Evolutionary conservation across 30 jellyfish, hydroid and myxozoan genomes (phyloP).

Genomic region (Pelagia noctiluca): DNA sequence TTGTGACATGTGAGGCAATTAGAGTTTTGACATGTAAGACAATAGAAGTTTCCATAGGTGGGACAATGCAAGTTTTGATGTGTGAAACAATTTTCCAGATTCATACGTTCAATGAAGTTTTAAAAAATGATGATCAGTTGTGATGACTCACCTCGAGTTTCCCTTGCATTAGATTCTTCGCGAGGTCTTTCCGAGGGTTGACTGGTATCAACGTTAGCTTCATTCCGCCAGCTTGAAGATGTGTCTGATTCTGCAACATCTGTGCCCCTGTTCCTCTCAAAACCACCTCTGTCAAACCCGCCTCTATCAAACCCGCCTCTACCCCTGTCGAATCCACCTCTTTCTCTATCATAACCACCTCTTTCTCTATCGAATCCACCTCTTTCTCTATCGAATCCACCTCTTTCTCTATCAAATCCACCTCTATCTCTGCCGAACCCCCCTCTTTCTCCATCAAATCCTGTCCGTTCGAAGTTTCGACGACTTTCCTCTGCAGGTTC

Average conservation of each 20-base stretch:
- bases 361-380: constrained; percentile 62
- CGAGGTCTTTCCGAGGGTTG: too few species aligned
- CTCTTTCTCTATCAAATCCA: constrained; percentile 35
- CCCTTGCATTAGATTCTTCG: constrained; percentile 43
- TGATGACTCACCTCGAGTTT: too few species aligned
- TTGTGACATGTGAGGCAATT: too few species aligned
- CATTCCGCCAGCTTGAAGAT: constrained; percentile 80
- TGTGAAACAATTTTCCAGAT: too few species aligned
- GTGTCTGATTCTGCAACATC: constrained; percentile 61
- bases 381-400: constrained; percentile 38
- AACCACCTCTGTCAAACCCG: constrained; percentile 36
- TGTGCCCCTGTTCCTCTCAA: constrained; percentile 24
- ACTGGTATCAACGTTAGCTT: too few species aligned
- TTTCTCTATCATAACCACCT: constrained; percentile 35
- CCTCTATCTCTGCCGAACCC: constrained; percentile 47
- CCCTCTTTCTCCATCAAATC: constrained; percentile 52
- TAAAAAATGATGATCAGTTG: too few species aligned
- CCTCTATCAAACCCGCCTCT: constrained; percentile 34
- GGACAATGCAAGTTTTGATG: too few species aligned
- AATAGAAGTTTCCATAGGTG: too few species aligned
- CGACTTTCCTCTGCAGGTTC: constrained; percentile 60
- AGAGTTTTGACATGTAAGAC: too few species aligned
- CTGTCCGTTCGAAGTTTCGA: constrained; percentile 51
- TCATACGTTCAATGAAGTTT: too few species aligned
- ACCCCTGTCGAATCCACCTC: constrained; percentile 49